phyloP scores from a whole-genome alignment of 2,888 invertebrate genomes.

The Epicampocera succincta region DNA sequence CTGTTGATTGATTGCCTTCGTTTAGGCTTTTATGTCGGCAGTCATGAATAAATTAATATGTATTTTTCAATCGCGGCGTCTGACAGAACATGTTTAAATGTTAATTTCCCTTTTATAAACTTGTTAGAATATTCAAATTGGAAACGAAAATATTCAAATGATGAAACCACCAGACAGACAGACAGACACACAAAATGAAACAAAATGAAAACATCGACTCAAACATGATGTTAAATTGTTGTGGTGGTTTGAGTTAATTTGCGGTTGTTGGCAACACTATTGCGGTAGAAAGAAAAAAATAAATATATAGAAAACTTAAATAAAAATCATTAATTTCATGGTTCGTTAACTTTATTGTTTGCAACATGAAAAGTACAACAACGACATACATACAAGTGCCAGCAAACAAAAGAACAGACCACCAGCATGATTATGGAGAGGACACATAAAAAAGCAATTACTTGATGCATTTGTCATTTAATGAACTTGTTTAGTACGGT shows the following conservation, averaged over 20 bases:
- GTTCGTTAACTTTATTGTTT: conserved; percentile 64
- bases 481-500: conserved; percentile 46
- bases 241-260: conserved; percentile 57
- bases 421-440: conserved; percentile 56
- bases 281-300: neutral
- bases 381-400: neutral
- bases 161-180: no score
- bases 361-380: conserved; percentile 29
- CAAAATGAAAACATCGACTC: conserved; percentile 7
- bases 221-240: conserved; percentile 49
- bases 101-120: conserved; percentile 26
- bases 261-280: conserved; percentile 55
- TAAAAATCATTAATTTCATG: conserved; percentile 63
- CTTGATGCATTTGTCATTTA: conserved; percentile 58
- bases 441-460: conserved; percentile 52
- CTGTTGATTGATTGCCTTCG: conserved; percentile 44
- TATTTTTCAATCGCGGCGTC: conserved; percentile 13
- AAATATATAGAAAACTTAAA: conserved; percentile 31
- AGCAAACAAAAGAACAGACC: conserved; percentile 1
- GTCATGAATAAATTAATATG: conserved; percentile 45
- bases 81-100: neutral
- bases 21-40: neutral
- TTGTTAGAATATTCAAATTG: conserved; percentile 15
- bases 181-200: no score
- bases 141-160: neutral